Evolutionary conservation across 2,113 vertebrate species (phyloP), one percentile per base, ranked within the genome.

Genomic region (Otocyon megalotis): DNA sequence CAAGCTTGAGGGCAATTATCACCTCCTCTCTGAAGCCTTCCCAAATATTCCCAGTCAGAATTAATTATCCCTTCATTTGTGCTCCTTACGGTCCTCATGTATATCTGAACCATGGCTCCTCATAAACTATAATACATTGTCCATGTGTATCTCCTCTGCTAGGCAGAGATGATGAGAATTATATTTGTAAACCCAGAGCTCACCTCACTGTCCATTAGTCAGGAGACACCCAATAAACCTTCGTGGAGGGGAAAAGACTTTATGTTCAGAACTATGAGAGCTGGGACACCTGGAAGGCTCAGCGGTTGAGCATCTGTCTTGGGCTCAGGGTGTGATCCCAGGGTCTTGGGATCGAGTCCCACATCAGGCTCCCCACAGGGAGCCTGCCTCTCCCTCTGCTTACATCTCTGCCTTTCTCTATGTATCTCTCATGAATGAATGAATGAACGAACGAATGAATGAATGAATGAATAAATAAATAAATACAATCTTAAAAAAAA

Each of bases 21-120:
- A 26, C 17, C 71, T 95, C 92, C 74, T 95, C 58, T 90, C 74
- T 69, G 54, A 79, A 93, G 93, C 50, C 17, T 82, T 92, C 79
- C 85, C 43, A 95, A 60, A 76, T 53, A 56, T 8, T 26, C 50
- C 30, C 19, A 69, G 14, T 19, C 65, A 94, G 94, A 79, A 83
- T 48, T 26, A 50, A 87, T 30, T 7, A 60, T 14, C 14, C 54
- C 14, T 24, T 79, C 14, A 4, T 24, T 35, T n/a, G 37, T 53
- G 72, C 35, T 86, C 77, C 62, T 72, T 72, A 80, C 1, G 63
- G 74, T 12, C 35, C 12, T 15, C 3, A 74, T 13, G 65, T 48
- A 15, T 1, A 28, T 58, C 67, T 93, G 79, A 62, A 16, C 72
- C 20, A n/a, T 3, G 13, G 77, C 54, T 53, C 65, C 67, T 65